phyloP scores from a whole-genome alignment of 2,888 invertebrate species.

The Ormyrus labotus region DNA sequence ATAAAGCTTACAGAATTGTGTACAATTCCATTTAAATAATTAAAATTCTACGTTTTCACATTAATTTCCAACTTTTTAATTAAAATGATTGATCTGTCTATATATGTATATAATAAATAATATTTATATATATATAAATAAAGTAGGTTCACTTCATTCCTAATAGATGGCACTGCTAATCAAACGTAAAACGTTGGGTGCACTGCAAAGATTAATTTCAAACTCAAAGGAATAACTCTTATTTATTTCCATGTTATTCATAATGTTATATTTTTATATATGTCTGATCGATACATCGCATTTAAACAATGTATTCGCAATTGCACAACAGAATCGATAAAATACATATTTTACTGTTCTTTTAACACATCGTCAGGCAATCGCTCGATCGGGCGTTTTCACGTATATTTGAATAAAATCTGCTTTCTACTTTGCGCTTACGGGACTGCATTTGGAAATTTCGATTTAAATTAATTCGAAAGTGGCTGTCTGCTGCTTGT shows the following conservation, averaged over 20 bases:
- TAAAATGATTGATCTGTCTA: too few species aligned
- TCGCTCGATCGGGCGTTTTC: slow-evolving; percentile 36
- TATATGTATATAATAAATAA: too few species aligned
- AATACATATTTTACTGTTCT: slow-evolving; percentile 5
- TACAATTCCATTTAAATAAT: too few species aligned
- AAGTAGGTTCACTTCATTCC: too few species aligned
- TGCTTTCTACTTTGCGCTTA: slow-evolving; percentile 34
- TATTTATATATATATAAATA: too few species aligned
- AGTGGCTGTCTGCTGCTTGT: neutral
- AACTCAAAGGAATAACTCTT: too few species aligned
- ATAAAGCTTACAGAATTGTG: too few species aligned
- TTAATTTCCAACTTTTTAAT: too few species aligned
- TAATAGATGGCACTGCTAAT: too few species aligned
- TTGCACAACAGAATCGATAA: slow-evolving; percentile 36
- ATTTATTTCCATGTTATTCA: slow-evolving; percentile 30
- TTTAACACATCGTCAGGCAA: slow-evolving; percentile 31
- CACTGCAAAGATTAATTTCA: too few species aligned
- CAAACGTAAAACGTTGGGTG: too few species aligned
- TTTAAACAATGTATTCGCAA: slow-evolving; percentile 40
- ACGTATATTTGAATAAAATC: slow-evolving; percentile 23
- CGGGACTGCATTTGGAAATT: slow-evolving; percentile 20
- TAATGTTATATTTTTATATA: slow-evolving; percentile 36
- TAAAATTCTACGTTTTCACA: too few species aligned
- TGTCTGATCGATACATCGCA: slow-evolving; percentile 36
- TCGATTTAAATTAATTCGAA: slow-evolving; percentile 20